Evolutionary conservation across 2,888 invertebrate genomes (phyloP).

Genomic region (Drosophila mimetica): DNA sequence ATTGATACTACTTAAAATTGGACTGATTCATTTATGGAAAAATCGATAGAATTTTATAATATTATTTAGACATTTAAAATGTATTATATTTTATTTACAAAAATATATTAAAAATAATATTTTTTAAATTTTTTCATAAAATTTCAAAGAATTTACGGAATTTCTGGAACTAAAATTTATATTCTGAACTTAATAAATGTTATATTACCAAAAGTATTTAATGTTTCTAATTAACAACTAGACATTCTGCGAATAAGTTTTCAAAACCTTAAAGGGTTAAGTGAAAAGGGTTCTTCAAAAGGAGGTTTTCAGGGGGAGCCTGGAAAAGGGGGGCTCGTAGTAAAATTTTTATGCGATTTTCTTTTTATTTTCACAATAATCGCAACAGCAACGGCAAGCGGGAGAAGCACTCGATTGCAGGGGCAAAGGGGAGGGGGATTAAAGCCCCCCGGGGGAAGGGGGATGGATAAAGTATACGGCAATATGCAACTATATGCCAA

Average conservation of each 20-base stretch:
- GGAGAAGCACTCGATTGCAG: constrained; percentile 30
- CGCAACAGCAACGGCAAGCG: constrained; percentile 41
- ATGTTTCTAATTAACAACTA: too few relatives aligned
- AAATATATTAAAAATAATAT: too few relatives aligned
- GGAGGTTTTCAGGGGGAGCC: background rate
- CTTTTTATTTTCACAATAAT: constrained; percentile 68
- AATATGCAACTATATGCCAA: constrained; percentile 54
- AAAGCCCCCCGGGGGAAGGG: background rate
- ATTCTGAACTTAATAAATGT: too few relatives aligned
- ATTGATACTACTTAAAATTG: background rate
- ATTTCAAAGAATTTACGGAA: too few relatives aligned
- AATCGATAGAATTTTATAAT: too few relatives aligned
- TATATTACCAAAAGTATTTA: too few relatives aligned
- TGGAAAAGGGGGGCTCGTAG: background rate
- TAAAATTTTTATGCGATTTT: constrained; percentile 52
- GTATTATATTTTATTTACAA: too few relatives aligned
- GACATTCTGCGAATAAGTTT: background rate
- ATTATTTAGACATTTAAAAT: too few relatives aligned
- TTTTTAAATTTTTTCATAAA: too few relatives aligned
- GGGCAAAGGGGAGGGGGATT: background rate
- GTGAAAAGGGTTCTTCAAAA: background rate
- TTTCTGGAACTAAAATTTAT: too few relatives aligned
- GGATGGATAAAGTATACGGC: constrained; percentile 1
- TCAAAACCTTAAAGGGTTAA: background rate
- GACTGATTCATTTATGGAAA: too few relatives aligned